These are phyloP conservation scores for Oryctes rhinoceros DNA, from an alignment of 1,140 invertebrate genomes.

Conservation along the genomic window DNA sequence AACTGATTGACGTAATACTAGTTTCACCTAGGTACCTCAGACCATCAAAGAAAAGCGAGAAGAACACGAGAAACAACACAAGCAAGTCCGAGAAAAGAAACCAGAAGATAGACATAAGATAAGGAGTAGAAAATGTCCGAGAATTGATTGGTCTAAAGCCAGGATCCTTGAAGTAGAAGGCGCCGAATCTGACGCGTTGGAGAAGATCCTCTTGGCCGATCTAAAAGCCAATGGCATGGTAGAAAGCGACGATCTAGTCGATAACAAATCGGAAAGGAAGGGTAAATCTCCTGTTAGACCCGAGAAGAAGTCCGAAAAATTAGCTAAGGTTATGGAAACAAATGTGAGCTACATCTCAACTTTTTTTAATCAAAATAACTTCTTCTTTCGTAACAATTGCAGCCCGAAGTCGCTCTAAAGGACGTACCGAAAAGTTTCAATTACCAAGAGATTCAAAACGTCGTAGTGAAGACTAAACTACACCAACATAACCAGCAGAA, in stretches of 20 bases:
- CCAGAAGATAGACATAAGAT: not conserved
- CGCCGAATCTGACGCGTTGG: conserved; percentile 46
- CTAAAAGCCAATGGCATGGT: conserved; percentile 41
- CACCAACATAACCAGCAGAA: conserved; percentile 31
- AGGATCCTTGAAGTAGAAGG: conserved; percentile 46
- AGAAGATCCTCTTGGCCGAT: conserved; percentile 46
- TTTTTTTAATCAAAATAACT: not conserved
- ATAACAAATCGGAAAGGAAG: conserved; percentile 7
- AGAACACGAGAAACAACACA: conserved; percentile 16
- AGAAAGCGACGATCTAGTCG: conserved; percentile 4
- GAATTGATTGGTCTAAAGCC: conserved; percentile 37
- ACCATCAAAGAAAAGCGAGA: conserved; percentile 45
- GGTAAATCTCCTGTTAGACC: not conserved
- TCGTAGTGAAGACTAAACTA: conserved; percentile 3
- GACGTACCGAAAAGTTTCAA: conserved; percentile 47
- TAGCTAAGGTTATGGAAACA: not conserved
- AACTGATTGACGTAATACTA: not conserved
- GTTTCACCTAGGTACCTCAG: conserved; percentile 41
- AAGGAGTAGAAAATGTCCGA: not conserved
- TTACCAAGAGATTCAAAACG: conserved; percentile 44
- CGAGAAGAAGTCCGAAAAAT: not conserved
- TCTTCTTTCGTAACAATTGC: not conserved
- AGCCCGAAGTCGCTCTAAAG: conserved; percentile 25
- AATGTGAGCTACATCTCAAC: not conserved
- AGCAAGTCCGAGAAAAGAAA: not conserved